Conservation (phyloP, 92 coral and sea anemone species). For the Zoanthus solanderi region DNA sequence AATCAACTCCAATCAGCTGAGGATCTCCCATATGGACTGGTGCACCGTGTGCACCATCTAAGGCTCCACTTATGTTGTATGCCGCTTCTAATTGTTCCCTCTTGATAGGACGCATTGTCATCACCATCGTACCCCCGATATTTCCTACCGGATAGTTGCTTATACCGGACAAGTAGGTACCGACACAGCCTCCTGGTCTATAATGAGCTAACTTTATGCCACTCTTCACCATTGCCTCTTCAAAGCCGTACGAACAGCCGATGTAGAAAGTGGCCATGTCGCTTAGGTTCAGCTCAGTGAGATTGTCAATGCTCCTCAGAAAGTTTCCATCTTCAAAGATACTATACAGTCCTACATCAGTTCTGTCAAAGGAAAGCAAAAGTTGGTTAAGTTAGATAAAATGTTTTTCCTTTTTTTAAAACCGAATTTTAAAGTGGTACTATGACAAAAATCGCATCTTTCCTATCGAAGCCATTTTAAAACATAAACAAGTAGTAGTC, state of each 20-base stretch:
- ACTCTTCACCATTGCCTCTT: conserved; percentile 24
- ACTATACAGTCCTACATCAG: conserved; percentile 39
- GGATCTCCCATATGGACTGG: conserved; percentile 39
- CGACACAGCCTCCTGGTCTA: neutral
- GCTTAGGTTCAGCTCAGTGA: neutral
- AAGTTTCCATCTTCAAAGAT: conserved; percentile 24
- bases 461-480: too few species aligned
- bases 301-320: neutral
- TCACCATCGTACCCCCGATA: conserved; percentile 16
- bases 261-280: conserved; percentile 38
- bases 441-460: too few species aligned
- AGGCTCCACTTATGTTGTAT: neutral
- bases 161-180: neutral
- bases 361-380: neutral
- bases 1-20: conserved; percentile 8
- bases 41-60: conserved; percentile 34
- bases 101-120: conserved; percentile 24
- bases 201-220: conserved; percentile 5
- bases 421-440: too few species aligned
- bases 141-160: conserved; percentile 9
- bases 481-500: too few species aligned
- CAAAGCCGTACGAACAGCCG: conserved; percentile 41
- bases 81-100: conserved; percentile 12
- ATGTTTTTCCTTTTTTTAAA: too few species aligned
- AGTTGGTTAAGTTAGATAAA: neutral